Evolutionary conservation across 2,113 vertebrate genomes (phyloP).

Genomic region (Anhinga anhinga): DNA sequence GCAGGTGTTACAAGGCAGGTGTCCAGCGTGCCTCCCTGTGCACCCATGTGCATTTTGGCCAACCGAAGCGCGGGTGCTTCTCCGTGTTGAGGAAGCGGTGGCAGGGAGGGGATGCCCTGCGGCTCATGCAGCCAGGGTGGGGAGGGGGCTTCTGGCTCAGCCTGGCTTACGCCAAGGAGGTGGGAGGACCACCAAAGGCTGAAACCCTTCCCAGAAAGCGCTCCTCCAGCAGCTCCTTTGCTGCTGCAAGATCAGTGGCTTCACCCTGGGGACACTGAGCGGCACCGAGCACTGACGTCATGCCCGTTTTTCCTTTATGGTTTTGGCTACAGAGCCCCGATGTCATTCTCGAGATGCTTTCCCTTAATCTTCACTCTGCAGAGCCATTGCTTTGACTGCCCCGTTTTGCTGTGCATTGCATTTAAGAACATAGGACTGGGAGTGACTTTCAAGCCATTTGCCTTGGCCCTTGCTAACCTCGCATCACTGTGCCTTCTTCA

Average conservation of each 20-base stretch:
- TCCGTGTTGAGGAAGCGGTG: rapidly evolving
- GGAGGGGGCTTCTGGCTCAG: neutral
- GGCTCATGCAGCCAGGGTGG: neutral
- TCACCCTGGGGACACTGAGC: neutral
- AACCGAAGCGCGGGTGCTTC: rapidly evolving
- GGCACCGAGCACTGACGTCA: neutral
- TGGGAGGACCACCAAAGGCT: neutral
- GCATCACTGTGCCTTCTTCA: neutral
- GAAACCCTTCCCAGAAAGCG: neutral
- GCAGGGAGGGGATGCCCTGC: neutral
- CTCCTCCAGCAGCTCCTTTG: neutral
- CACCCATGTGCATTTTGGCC: rapidly evolving
- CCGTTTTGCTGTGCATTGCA: rapidly evolving
- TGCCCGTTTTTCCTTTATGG: neutral
- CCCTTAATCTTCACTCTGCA: neutral
- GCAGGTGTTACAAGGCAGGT: neutral
- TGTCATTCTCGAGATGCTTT: neutral
- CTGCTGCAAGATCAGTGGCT: neutral
- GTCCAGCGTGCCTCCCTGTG: neutral
- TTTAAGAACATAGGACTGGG: neutral
- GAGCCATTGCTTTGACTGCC: neutral
- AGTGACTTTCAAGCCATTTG: neutral
- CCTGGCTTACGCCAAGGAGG: neutral
- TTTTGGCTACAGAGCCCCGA: neutral
- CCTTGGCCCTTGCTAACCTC: neutral